These are phyloP conservation scores for Semaprochilodus insignis DNA, from an alignment of 2,797 vertebrate species.

Conservation along the genomic window DNA sequence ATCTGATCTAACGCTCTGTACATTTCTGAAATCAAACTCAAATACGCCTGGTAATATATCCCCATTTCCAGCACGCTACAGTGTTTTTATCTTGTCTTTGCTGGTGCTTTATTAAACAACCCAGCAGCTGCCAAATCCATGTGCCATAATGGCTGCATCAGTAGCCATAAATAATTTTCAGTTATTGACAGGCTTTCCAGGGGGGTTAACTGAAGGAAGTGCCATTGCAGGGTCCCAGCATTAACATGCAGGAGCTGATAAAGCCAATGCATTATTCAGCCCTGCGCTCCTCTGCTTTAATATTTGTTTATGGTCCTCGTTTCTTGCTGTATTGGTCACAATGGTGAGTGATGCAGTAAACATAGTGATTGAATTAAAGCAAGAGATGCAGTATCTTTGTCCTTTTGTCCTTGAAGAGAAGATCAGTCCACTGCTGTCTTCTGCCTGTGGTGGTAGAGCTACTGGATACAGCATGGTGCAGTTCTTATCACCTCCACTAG, in stretches of 20 bases:
- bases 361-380: slow-evolving; percentile 53
- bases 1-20: too few relatives aligned
- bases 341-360: neutral
- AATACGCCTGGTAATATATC: too few relatives aligned
- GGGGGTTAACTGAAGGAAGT: slow-evolving; percentile 16
- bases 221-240: slow-evolving; percentile 30
- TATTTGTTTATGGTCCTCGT: slow-evolving; percentile 45
- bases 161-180: slow-evolving; percentile 43
- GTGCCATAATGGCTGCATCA: neutral
- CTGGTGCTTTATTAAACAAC: neutral
- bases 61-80: neutral
- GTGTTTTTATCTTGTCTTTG: neutral
- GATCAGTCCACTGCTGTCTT: slow-evolving; percentile 45
- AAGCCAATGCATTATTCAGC: slow-evolving; percentile 53
- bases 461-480: neutral
- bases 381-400: slow-evolving; percentile 49
- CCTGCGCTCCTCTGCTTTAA: slow-evolving; percentile 30
- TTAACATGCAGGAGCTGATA: slow-evolving; percentile 46
- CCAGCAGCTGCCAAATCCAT: neutral
- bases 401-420: slow-evolving; percentile 42
- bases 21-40: too few relatives aligned
- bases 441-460: neutral
- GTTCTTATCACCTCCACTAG: slow-evolving; percentile 28
- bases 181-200: slow-evolving; percentile 30
- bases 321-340: neutral